phyloP scores from a whole-genome alignment of 2,113 vertebrate genomes.

The Sinocyclocheilus grahami region DNA sequence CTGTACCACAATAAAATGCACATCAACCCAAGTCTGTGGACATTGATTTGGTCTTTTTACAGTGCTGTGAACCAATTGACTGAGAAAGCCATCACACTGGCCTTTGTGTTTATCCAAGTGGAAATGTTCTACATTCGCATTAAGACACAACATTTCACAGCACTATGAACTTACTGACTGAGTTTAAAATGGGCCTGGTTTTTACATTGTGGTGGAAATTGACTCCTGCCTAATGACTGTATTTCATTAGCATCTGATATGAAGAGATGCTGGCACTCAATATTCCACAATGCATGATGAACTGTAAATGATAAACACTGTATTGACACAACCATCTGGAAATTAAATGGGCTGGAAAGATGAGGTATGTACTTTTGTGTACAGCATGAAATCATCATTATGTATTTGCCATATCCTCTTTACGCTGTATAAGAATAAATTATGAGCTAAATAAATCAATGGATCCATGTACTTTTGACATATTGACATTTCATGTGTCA shows the following conservation, averaged over 20 bases:
- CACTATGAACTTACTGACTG: constrained; percentile 29
- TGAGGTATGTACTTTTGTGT: constrained; percentile 22
- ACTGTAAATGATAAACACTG: constrained; percentile 39
- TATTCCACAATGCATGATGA: constrained; percentile 41
- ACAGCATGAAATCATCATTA: constrained; percentile 38
- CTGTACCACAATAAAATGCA: constrained; percentile 43
- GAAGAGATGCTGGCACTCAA: constrained; percentile 27
- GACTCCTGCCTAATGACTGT: constrained; percentile 22
- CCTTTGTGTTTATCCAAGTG: constrained; percentile 28
- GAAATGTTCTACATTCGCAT: constrained; percentile 32
- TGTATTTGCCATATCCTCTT: background rate
- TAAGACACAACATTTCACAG: constrained; percentile 25
- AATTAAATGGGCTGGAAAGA: constrained; percentile 30
- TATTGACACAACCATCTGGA: constrained; percentile 44
- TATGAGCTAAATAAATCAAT: background rate
- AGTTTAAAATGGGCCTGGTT: constrained; percentile 2
- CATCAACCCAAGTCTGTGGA: constrained; percentile 41
- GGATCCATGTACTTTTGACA: background rate
- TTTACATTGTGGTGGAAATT: constrained; percentile 36
- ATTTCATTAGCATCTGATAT: constrained; percentile 32
- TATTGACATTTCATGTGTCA: constrained; percentile 4
- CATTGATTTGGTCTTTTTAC: constrained; percentile 54
- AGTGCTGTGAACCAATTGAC: constrained; percentile 34
- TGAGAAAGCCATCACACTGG: constrained; percentile 29
- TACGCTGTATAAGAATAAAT: background rate